Evolutionary conservation across 2,888 invertebrate species (phyloP).

Genomic region (Cephus nigrinus): DNA sequence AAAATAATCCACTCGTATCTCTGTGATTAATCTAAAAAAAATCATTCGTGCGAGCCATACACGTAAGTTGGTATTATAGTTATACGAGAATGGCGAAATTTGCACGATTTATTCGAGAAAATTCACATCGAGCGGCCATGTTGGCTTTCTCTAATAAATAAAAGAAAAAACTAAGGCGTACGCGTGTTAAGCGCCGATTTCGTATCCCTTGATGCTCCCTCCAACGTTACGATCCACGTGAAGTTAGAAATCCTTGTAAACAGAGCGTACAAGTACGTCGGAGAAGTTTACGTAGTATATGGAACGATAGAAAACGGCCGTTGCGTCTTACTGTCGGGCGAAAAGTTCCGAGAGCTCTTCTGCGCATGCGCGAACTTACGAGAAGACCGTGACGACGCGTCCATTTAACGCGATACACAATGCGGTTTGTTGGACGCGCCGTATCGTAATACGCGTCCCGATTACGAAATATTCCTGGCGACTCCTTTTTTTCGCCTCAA

Average conservation of each 20-base stretch:
- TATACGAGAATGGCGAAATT: too few relatives aligned
- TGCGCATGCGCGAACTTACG: background rate
- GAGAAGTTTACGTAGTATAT: background rate
- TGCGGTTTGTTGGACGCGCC: constrained; percentile 44
- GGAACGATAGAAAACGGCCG: too few relatives aligned
- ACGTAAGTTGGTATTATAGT: too few relatives aligned
- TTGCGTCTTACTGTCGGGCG: too few relatives aligned
- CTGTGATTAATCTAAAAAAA: too few relatives aligned
- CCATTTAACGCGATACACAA: constrained; percentile 40
- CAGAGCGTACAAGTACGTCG: constrained; percentile 45
- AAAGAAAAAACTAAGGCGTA: constrained; percentile 17
- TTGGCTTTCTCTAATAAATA: constrained; percentile 42
- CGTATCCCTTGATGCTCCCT: background rate
- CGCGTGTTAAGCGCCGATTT: constrained; percentile 21
- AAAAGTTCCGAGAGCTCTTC: too few relatives aligned
- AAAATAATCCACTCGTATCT: too few relatives aligned
- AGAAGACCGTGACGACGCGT: background rate
- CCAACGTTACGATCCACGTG: constrained; percentile 25
- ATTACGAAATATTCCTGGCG: constrained; percentile 30
- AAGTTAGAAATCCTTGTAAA: constrained; percentile 49
- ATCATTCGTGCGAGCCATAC: too few relatives aligned
- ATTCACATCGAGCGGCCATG: background rate
- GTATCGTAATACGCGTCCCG: constrained; percentile 27
- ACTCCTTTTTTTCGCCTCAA: background rate
- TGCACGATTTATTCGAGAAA: background rate